Evolutionary conservation across 2,888 invertebrate genomes (phyloP).

Genomic region (Theretra japonica): DNA sequence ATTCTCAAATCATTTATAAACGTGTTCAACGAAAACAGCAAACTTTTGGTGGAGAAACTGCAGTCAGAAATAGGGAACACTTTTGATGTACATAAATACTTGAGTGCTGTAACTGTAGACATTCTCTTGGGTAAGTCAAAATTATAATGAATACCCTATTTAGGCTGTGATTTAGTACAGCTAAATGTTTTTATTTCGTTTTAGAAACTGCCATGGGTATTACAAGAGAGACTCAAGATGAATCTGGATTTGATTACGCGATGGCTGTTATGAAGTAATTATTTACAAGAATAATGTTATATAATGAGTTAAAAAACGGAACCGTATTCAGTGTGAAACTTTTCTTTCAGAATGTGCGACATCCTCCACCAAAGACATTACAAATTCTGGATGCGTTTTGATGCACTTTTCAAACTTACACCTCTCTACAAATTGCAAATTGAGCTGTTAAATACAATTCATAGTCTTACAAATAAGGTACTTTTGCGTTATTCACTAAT

Average conservation of each 20-base stretch:
- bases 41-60: slow-evolving; percentile 87
- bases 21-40: slow-evolving; percentile 90
- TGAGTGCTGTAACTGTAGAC: slow-evolving; percentile 92
- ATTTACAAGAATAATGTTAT: too few species aligned
- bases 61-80: slow-evolving; percentile 87
- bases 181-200: slow-evolving; percentile 41
- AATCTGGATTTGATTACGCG: slow-evolving; percentile 91
- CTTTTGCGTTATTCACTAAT: background rate
- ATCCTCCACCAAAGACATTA: slow-evolving; percentile 92
- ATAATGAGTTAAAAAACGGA: too few species aligned
- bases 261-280: slow-evolving; percentile 91
- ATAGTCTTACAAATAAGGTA: slow-evolving; percentile 90
- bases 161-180: too few species aligned
- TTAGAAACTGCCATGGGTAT: slow-evolving; percentile 94
- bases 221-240: slow-evolving; percentile 89
- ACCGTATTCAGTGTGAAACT: slow-evolving; percentile 59
- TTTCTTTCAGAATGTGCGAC: slow-evolving; percentile 87
- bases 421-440: slow-evolving; percentile 88
- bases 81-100: slow-evolving; percentile 91
- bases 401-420: slow-evolving; percentile 88
- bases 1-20: slow-evolving; percentile 92
- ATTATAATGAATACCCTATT: background rate
- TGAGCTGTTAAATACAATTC: slow-evolving; percentile 88
- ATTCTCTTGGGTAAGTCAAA: slow-evolving; percentile 86
- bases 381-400: slow-evolving; percentile 89